Conservation (phyloP, 2,113 vertebrate genomes). For the Hypomesus transpacificus region DNA sequence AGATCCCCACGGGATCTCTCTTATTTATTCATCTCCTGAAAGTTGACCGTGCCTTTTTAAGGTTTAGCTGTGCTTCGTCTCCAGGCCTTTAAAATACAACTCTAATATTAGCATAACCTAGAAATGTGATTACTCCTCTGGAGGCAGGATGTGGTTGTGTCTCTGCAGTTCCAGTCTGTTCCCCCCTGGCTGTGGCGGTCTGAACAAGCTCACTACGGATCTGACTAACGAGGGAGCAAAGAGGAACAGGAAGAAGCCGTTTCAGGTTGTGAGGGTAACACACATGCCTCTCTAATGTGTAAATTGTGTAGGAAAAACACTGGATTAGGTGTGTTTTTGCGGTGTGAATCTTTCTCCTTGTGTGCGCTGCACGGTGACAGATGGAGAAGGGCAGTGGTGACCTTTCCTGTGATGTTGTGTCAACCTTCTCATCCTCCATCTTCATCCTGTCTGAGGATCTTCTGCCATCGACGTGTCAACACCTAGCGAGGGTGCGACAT, state of each 20-base stretch:
- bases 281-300: constrained; percentile 26
- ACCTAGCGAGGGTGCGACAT: constrained; percentile 10
- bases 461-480: constrained; percentile 55
- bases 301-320: constrained; percentile 35
- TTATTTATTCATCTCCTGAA: constrained; percentile 18
- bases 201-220: constrained; percentile 62
- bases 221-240: constrained; percentile 48
- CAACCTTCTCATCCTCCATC: constrained; percentile 53
- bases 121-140: constrained; percentile 49
- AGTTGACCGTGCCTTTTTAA: constrained; percentile 38
- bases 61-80: constrained; percentile 24
- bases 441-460: constrained; percentile 47
- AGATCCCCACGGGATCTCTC: background rate
- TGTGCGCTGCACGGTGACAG: constrained; percentile 15
- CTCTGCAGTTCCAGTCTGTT: constrained; percentile 45
- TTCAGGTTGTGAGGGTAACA: constrained; percentile 44
- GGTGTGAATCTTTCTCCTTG: background rate
- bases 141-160: constrained; percentile 60
- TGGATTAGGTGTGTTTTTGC: background rate
- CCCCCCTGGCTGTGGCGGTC: constrained; percentile 50
- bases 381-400: constrained; percentile 50
- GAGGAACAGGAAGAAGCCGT: constrained; percentile 34
- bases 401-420: constrained; percentile 57
- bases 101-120: constrained; percentile 51
- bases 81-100: constrained; percentile 32